These are phyloP conservation scores for Nudaria mundana DNA, from an alignment of 2,888 invertebrate species.

Conservation along the genomic window DNA sequence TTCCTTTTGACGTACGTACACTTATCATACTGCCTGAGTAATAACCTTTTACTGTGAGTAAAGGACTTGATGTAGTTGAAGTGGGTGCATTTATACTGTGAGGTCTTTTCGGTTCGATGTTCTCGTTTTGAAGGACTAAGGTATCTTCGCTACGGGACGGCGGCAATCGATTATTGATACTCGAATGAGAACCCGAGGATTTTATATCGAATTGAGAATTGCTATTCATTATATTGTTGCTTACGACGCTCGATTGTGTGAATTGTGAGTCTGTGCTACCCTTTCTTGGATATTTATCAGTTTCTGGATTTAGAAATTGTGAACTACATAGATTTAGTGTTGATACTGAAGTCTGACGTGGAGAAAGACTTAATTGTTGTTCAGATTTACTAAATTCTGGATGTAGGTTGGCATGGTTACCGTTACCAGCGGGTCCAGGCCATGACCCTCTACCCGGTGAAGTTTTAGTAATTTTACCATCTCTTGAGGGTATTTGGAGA, in stretches of 20 bases:
- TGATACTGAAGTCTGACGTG: slow-evolving; percentile 75
- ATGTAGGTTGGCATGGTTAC: slow-evolving; percentile 75
- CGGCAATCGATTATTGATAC: slow-evolving; percentile 80
- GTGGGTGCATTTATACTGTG: slow-evolving; percentile 82
- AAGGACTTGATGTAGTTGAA: slow-evolving; percentile 86
- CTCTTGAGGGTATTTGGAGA: slow-evolving; percentile 85
- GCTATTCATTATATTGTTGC: slow-evolving; percentile 63
- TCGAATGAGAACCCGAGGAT: slow-evolving; percentile 62
- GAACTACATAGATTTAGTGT: slow-evolving; percentile 78
- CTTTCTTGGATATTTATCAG: slow-evolving; percentile 70
- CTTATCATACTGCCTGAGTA: slow-evolving; percentile 84
- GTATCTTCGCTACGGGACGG: slow-evolving; percentile 92
- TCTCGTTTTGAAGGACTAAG: slow-evolving; percentile 75
- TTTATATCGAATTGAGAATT: slow-evolving; percentile 72
- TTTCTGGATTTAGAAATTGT: slow-evolving; percentile 77
- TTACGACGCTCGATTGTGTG: slow-evolving; percentile 72
- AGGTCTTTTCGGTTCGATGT: slow-evolving; percentile 71
- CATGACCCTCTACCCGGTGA: slow-evolving; percentile 91
- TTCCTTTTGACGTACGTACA: slow-evolving; percentile 81
- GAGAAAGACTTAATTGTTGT: slow-evolving; percentile 83
- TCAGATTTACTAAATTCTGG: slow-evolving; percentile 92
- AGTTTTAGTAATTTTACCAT: slow-evolving; percentile 87
- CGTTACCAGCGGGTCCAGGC: slow-evolving; percentile 88
- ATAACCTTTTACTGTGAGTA: slow-evolving; percentile 82
- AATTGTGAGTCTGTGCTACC: slow-evolving; percentile 82